phyloP scores from a whole-genome alignment of 2,113 vertebrate species.

The Physeter macrocephalus region DNA sequence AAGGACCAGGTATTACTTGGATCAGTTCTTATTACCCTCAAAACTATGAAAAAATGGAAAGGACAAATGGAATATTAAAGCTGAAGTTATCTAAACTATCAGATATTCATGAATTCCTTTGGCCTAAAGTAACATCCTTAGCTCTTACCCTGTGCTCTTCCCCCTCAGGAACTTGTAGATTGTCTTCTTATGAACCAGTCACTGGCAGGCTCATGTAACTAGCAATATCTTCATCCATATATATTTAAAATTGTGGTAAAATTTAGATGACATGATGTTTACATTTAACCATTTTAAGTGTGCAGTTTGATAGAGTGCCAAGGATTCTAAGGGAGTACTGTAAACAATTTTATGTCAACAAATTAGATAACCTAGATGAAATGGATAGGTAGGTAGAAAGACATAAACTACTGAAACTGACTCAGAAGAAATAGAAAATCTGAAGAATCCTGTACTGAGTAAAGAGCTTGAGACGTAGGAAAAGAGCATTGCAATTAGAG shows the following conservation, averaged over 20 bases:
- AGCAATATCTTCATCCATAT: neutral
- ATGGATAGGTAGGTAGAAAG: neutral
- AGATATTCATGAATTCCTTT: neutral
- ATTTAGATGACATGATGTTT: neutral
- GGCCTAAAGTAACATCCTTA: neutral
- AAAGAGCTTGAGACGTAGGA: neutral
- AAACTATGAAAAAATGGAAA: neutral
- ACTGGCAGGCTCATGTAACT: neutral
- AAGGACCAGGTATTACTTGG: slow-evolving; percentile 1
- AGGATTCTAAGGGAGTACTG: neutral
- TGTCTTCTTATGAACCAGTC: neutral
- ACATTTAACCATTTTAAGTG: neutral
- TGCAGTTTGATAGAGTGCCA: neutral
- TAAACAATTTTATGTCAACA: neutral
- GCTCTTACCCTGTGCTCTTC: neutral
- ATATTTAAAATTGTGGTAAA: neutral
- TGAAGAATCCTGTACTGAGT: neutral
- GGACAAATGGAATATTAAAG: neutral
- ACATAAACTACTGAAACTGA: neutral
- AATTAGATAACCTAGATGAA: neutral
- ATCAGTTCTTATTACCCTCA: neutral
- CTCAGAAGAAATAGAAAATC: neutral
- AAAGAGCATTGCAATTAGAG: neutral
- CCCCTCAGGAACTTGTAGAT: neutral
- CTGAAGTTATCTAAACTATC: neutral